These are phyloP conservation scores for Malurus alboscapulatus DNA, from an alignment of 2,113 vertebrate genomes.

Conservation along the genomic window DNA sequence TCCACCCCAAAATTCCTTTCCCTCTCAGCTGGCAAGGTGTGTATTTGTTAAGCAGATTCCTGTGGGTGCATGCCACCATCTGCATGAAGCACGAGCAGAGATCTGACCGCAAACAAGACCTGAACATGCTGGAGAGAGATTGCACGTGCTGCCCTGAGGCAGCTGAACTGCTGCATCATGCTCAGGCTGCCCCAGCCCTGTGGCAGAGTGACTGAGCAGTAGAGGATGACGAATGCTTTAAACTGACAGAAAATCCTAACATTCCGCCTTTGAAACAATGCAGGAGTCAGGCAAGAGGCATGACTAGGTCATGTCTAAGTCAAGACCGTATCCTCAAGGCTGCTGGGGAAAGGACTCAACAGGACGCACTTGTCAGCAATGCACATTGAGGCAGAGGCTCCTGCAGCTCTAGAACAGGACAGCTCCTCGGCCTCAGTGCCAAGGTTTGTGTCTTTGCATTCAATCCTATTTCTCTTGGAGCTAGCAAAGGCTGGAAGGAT, in stretches of 20 bases:
- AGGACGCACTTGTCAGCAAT: neutral
- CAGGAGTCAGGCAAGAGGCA: neutral
- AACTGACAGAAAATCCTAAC: neutral
- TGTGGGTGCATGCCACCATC: neutral
- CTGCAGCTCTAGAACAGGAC: neutral
- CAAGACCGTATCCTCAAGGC: neutral
- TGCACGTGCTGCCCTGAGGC: conserved; percentile 22
- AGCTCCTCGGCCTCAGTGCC: neutral
- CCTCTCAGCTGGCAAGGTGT: neutral
- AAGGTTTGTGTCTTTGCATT: neutral
- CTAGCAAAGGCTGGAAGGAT: neutral
- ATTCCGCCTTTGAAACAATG: neutral
- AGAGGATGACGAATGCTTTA: neutral
- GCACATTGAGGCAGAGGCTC: rapidly evolving
- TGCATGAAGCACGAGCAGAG: neutral
- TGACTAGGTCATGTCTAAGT: neutral
- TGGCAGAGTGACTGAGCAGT: neutral
- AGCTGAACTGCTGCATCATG: neutral
- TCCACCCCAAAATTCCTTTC: neutral
- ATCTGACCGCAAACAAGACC: conserved; percentile 32
- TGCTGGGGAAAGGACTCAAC: neutral
- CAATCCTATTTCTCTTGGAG: neutral
- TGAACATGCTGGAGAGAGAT: conserved; percentile 7
- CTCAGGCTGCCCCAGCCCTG: neutral
- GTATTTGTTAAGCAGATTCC: neutral